Evolutionary conservation across 53 echinoderm and acorn worm genomes (phyloP), one percentile per base, ranked within the genome.

Genomic region (Actinopyga echinites): DNA sequence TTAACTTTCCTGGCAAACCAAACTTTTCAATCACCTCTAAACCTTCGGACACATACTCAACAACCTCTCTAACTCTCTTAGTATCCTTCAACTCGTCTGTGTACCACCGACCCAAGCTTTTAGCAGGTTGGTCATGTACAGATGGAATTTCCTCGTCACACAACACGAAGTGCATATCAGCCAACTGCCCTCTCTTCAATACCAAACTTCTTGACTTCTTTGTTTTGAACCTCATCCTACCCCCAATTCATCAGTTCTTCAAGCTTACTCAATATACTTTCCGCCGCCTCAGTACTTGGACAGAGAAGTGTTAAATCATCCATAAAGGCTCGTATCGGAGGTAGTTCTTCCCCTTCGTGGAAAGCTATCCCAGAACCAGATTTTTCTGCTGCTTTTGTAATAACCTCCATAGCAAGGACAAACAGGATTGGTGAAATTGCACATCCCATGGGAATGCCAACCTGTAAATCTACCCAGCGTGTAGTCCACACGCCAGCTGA

Each of bases 381-480:
- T 37, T 3, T 37, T 38, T 67, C 81, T 53, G 87, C 61, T 54
- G 87, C 42, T 24, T 60, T 81, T 36, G 62, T 87, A 57, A 69
- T 44, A 54, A 86, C 81, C 67, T 86, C 86, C 81, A 80, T 86
- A 22, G 37, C 87, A 26, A 86, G 69, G 22, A 81, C 80, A 86
- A 86, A 86, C 68, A 86, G 36, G 53, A 86, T 81, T 62, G 81
- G 67, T 24, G 87, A 86, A 54, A 81, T 74, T 78, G 85, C 74
- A 30, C 78, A 85, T 19, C 85, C 77, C 85, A 85, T 85, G 52
- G 85, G 85, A 26, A 78, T 85, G 11, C 85, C 85, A 85, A 78
- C 40, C 65, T 78, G 77, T 20, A 85, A 60, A 52, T 28, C 75
- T 71, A 28, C 45, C 62, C 85, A 85, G 13, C 57, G 30, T 25